Percentiles rank a stretch among this genome's conserved stretches.
Evolutionary conservation across 2,113 vertebrate species (phyloP).

Genomic region (Istiophorus platypterus): DNA sequence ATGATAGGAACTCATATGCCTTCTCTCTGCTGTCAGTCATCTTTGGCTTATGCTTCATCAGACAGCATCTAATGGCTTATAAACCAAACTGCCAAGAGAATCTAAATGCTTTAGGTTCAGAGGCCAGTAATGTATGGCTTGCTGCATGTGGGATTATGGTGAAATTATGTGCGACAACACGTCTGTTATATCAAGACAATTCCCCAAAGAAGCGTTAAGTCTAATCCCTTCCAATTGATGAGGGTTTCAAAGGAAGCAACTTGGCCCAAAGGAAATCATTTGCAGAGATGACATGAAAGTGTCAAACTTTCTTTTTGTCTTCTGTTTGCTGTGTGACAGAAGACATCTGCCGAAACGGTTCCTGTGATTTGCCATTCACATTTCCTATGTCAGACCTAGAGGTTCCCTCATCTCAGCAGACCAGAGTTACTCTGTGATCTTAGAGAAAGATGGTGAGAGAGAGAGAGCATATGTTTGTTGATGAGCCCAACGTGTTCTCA

Average conservation of each 20-base stretch:
- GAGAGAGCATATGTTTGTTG: conserved; percentile 15
- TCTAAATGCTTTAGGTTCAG: conserved; percentile 34
- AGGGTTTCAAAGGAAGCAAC: conserved; percentile 11
- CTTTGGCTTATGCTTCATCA: conserved; percentile 66
- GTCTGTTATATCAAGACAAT: conserved; percentile 34
- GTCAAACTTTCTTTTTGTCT: conserved; percentile 12
- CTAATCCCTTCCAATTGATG: conserved; percentile 14
- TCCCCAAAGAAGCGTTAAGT: conserved; percentile 28
- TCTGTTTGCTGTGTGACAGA: conserved; percentile 12
- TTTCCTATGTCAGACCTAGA: conserved; percentile 30
- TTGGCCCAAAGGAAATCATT: conserved; percentile 3
- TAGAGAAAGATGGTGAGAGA: conserved; percentile 20
- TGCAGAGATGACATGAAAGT: conserved; percentile 16
- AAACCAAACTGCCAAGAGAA: conserved; percentile 53
- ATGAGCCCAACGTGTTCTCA: conserved; percentile 15
- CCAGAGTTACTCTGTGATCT: conserved; percentile 36
- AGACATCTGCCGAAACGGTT: conserved; percentile 21
- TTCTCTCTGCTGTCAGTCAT: conserved; percentile 68
- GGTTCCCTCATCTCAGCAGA: conserved; percentile 42
- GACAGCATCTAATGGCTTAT: conserved; percentile 51
- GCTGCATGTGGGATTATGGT: conserved; percentile 51
- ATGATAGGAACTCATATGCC: conserved; percentile 46
- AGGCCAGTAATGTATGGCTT: conserved; percentile 51
- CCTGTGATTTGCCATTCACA: conserved; percentile 18
- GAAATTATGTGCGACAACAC: conserved; percentile 11